Conservation (phyloP, 2,797 vertebrate species). For the Craterocephalus amniculus region DNA sequence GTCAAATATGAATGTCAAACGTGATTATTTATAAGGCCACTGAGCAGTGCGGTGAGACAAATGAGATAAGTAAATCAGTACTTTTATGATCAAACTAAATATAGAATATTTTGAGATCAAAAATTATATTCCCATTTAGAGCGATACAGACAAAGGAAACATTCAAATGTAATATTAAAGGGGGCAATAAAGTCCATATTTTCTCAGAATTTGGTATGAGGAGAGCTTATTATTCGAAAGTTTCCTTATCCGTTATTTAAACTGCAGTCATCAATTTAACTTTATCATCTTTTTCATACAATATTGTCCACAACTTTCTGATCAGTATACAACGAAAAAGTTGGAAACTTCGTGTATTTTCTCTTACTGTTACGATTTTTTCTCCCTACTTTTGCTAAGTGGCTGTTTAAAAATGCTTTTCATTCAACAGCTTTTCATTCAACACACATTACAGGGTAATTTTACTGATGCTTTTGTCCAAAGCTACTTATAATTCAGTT, state of each 20-base stretch:
- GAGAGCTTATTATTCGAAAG: no score
- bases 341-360: neutral
- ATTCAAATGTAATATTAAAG: neutral
- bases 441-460: no score
- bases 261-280: neutral
- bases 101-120: conserved; percentile 2
- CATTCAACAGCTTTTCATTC: no score
- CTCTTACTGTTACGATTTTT: neutral
- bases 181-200: neutral
- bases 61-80: conserved; percentile 19
- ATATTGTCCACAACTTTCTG: neutral
- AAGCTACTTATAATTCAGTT: no score
- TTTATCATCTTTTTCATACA: neutral
- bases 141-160: neutral
- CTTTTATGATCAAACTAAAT: neutral
- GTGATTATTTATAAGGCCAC: neutral
- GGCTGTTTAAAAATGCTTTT: no score
- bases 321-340: neutral
- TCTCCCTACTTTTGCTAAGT: no score
- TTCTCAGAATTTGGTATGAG: neutral
- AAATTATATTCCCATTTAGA: neutral
- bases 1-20: neutral
- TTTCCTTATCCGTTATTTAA: neutral
- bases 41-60: neutral
- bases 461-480: no score